These are phyloP conservation scores for Pseudochromis fuscus DNA, from an alignment of 2,797 vertebrate species.

Conservation along the genomic window DNA sequence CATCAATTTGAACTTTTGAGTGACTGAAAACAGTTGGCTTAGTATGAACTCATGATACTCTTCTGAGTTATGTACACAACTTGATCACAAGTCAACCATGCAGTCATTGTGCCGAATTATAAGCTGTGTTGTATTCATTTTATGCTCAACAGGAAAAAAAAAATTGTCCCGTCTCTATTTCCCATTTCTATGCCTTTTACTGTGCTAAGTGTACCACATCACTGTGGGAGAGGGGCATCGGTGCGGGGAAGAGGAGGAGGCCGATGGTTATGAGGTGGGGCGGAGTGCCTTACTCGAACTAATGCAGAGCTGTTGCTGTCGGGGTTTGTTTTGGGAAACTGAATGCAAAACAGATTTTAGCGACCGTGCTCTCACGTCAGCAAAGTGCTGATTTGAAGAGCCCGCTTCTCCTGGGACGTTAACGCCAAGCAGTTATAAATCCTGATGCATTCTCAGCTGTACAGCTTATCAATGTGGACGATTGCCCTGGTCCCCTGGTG, in stretches of 20 bases:
- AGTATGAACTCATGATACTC: slow-evolving; percentile 71
- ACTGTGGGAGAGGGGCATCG: slow-evolving; percentile 85
- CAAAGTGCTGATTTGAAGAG: slow-evolving; percentile 63
- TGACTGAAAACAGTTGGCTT: slow-evolving; percentile 67
- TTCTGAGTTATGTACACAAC: slow-evolving; percentile 69
- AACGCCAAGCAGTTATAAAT: slow-evolving; percentile 62
- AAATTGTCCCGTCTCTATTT: slow-evolving; percentile 71
- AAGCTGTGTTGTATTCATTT: slow-evolving; percentile 77
- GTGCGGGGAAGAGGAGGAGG: slow-evolving; percentile 61
- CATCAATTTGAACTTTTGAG: slow-evolving; percentile 53
- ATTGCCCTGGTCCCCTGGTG: slow-evolving; percentile 55
- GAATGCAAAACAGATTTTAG: slow-evolving; percentile 59
- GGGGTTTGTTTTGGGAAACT: slow-evolving; percentile 62
- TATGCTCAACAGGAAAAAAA: slow-evolving; percentile 60
- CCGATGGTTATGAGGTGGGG: slow-evolving; percentile 76
- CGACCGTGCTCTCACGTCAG: slow-evolving; percentile 68
- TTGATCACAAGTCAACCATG: slow-evolving; percentile 61
- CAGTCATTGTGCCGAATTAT: slow-evolving; percentile 72
- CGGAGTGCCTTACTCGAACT: slow-evolving; percentile 88
- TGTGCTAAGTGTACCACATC: slow-evolving; percentile 86
- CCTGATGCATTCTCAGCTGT: slow-evolving; percentile 71
- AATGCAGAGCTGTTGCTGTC: slow-evolving; percentile 76
- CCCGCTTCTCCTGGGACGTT: slow-evolving; percentile 52
- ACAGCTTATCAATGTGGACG: slow-evolving; percentile 54
- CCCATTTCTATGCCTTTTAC: slow-evolving; percentile 84